Base-by-base conservation (phyloP, 2,797 vertebrate genomes). In the Alcedo atthis region DNA sequence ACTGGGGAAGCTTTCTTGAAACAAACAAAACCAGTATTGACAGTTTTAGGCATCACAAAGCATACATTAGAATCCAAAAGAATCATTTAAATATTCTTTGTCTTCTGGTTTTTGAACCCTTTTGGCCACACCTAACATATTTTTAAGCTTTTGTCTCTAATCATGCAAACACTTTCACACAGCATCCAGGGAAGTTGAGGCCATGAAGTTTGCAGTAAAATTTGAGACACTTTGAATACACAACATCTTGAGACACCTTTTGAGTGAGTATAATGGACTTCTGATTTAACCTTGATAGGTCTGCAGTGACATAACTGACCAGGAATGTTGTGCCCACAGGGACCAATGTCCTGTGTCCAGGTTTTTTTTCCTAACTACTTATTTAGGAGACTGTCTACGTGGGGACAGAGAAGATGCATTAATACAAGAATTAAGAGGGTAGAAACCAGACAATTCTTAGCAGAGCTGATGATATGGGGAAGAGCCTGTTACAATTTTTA, bases 11-110 rank as follows among this genome's bases (percentile, higher is more conserved):
- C 78, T 89, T 93, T 91, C 71, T 75, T 42, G 51, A 75, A 95
- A 82, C 94, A 82, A 89, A 93, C 86, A 83, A 78, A 94, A 94
- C 92, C 81, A 87, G 90, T 94, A 89, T 24, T 68, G 89, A 91
- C 70, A 58, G 92, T 91, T 88, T 46, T 45, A 77, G 85, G 57
- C 68, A 70, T 91, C 82, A 79, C 48, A 77, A 90, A 92, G 82
- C 74, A 86, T 93, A 86, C 79, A 89, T 92, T 95, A 93, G 89
- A 91, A 89, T 94, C 63, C 75, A 81, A 71, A 94, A 79, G 49
- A 92, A 81, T 79, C 16, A 92, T 96, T 77, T 88, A 90, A 87
- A 92, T 94, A 58, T 14, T 51, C 83, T 87, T 87, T 89, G 42
- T 90, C 77, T 74, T 58, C 64, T 90, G 85, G 6, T 22, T 91